A percentile compares a stretch with the other conserved stretches of the same genome.
Evolutionary conservation across 2,888 invertebrate species (phyloP).

Genomic region (Drosophila emarginata): DNA sequence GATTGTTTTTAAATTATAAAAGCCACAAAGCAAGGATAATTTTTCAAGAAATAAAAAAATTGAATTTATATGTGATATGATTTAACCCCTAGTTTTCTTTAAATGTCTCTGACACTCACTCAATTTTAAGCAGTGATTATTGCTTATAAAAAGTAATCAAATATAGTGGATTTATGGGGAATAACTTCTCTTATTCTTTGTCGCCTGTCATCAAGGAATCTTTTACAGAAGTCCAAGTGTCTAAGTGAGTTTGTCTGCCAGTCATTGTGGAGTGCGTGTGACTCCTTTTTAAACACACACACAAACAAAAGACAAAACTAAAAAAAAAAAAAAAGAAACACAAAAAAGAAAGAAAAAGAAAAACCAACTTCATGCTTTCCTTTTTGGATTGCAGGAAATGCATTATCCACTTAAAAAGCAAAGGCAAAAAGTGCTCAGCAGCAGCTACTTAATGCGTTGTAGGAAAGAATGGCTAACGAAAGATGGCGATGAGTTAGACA

Average conservation of each 20-base stretch:
- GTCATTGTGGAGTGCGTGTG: constrained; percentile 43
- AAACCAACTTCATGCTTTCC: constrained; percentile 22
- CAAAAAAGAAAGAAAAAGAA: background rate
- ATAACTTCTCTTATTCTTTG: constrained; percentile 25
- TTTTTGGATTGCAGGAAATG: constrained; percentile 61
- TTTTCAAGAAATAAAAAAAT: too few relatives aligned
- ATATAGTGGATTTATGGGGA: background rate
- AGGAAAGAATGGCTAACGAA: constrained; percentile 42
- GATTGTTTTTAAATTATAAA: too few relatives aligned
- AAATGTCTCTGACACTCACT: too few relatives aligned
- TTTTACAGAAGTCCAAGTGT: constrained; percentile 36
- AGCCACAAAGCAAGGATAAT: too few relatives aligned
- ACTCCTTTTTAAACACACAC: constrained; percentile 26
- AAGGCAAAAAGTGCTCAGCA: constrained; percentile 53
- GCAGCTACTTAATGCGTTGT: constrained; percentile 61
- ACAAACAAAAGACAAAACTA: background rate
- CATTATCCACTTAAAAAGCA: constrained; percentile 69
- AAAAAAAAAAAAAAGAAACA: background rate
- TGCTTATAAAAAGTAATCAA: background rate
- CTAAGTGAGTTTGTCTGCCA: constrained; percentile 58
- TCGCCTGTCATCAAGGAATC: constrained; percentile 37
- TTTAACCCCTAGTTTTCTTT: too few relatives aligned
- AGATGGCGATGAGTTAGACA: constrained; percentile 7
- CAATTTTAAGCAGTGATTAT: too few relatives aligned
- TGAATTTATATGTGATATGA: too few relatives aligned